Conservation (phyloP, 2,113 vertebrate species). For the Brevimyrus niger region DNA sequence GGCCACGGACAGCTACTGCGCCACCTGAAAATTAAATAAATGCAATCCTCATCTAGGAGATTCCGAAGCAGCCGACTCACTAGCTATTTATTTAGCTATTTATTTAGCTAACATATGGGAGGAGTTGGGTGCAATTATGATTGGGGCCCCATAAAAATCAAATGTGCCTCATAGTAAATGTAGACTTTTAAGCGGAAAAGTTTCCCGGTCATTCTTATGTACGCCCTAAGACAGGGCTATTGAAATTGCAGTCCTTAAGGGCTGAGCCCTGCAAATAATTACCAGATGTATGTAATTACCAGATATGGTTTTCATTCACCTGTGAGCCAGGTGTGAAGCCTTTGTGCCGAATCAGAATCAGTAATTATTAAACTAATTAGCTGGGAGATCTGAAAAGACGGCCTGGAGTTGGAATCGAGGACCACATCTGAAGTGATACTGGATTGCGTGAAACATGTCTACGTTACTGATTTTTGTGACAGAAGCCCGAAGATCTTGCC, state of each 20-base stretch:
- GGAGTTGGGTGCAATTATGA: not conserved
- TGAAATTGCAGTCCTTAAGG: no score
- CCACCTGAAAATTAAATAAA: not conserved
- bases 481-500: not conserved
- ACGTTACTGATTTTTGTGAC: not conserved
- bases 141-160: not conserved
- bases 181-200: not conserved
- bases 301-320: no score
- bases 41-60: not conserved
- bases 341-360: no score
- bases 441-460: not conserved
- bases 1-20: not conserved
- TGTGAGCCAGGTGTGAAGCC: no score
- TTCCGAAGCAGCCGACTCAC: not conserved
- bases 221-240: not conserved
- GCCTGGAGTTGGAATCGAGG: no score
- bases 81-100: not conserved
- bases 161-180: not conserved
- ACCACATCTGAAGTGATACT: not conserved
- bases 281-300: no score
- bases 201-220: not conserved
- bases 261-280: no score
- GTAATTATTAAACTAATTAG: no score
- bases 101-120: not conserved
- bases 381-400: no score